These are phyloP conservation scores for Mustela lutreola DNA, from an alignment of 2,113 vertebrate species.

Conservation along the genomic window DNA sequence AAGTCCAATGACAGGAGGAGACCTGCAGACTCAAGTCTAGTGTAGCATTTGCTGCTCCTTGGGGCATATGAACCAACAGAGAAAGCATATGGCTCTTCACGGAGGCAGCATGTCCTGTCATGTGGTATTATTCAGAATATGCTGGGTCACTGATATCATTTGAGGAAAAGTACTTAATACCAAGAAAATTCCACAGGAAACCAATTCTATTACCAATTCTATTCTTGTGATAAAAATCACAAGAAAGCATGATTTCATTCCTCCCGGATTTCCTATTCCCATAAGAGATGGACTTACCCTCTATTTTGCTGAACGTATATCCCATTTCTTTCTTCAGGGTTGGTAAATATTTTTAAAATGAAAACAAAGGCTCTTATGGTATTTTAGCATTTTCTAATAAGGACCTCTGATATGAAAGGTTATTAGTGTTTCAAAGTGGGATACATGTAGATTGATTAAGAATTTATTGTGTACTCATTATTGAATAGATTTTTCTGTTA, in stretches of 20 bases:
- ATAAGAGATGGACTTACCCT: neutral
- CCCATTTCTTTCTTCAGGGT: constrained; percentile 15
- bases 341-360: constrained; percentile 19
- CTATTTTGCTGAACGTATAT: neutral
- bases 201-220: neutral
- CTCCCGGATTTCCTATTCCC: neutral
- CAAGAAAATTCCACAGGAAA: constrained; percentile 15
- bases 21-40: neutral
- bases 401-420: neutral
- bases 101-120: neutral
- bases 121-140: neutral
- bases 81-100: neutral
- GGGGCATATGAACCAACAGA: neutral
- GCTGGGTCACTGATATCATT: neutral
- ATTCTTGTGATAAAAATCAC: neutral
- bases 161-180: constrained; percentile 24
- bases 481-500: neutral
- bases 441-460: neutral
- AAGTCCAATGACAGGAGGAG: neutral
- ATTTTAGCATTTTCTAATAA: constrained; percentile 39
- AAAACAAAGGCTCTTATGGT: neutral
- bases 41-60: neutral
- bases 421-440: neutral
- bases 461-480: neutral
- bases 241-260: neutral